Evolutionary conservation across 1,140 invertebrate genomes (phyloP).

Genomic region (Zaprionus gabonicus): DNA sequence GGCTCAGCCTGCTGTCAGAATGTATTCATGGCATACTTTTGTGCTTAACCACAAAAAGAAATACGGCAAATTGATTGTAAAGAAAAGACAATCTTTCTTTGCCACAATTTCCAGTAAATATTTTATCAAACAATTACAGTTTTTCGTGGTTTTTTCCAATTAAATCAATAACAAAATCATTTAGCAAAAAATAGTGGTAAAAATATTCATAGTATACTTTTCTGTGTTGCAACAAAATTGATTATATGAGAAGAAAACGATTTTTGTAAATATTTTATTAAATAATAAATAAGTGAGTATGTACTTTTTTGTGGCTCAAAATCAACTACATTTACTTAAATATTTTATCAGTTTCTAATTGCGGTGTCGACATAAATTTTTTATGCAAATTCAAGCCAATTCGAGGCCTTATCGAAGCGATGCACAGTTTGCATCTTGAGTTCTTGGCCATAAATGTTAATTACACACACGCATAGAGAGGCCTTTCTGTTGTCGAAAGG

Average conservation of each 20-base stretch:
- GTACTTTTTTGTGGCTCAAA: not conserved
- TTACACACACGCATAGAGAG: conserved; percentile 49
- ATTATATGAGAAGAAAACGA: not conserved
- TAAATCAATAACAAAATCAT: not conserved
- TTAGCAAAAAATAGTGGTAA: not conserved
- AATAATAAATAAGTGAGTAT: not conserved
- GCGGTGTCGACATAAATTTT: conserved; percentile 1
- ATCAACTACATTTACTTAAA: not conserved
- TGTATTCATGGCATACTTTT: not conserved
- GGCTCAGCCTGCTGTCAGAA: not conserved
- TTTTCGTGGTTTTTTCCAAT: not conserved
- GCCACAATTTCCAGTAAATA: not conserved
- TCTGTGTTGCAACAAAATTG: not conserved
- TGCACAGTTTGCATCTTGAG: conserved; percentile 26
- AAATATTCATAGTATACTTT: not conserved
- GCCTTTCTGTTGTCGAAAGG: conserved; percentile 38
- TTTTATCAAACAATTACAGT: not conserved
- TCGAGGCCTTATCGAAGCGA: conserved; percentile 8
- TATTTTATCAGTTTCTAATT: conserved; percentile 5
- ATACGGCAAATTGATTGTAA: no score
- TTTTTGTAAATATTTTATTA: not conserved
- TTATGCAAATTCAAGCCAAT: not conserved
- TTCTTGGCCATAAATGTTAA: conserved; percentile 72
- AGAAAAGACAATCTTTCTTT: no score
- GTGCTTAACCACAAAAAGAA: not conserved